phyloP scores from a whole-genome alignment of 2,113 vertebrate genomes.

The Pollachius pollachius region DNA sequence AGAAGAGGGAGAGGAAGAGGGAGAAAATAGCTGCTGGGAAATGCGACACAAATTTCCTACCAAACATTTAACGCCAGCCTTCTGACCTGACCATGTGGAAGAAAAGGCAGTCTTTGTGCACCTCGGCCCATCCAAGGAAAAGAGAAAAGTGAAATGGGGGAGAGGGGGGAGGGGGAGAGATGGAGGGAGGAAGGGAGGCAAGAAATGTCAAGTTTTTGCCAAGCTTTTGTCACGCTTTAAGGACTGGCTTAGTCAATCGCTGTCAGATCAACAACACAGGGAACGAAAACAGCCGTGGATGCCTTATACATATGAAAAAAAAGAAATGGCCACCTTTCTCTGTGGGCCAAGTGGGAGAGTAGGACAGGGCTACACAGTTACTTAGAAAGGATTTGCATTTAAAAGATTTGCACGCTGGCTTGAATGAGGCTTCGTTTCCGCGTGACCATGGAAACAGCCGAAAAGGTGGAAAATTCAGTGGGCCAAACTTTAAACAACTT shows the following conservation, averaged over 20 bases:
- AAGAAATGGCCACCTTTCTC: slow-evolving; percentile 63
- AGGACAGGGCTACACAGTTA: slow-evolving; percentile 84
- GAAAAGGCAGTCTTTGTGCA: slow-evolving; percentile 80
- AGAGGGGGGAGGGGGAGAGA: slow-evolving; percentile 13
- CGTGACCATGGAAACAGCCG: slow-evolving; percentile 95
- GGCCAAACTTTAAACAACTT: slow-evolving; percentile 97
- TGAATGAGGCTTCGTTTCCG: slow-evolving; percentile 87
- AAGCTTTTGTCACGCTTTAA: slow-evolving; percentile 85
- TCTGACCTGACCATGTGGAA: slow-evolving; percentile 90
- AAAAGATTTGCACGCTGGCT: slow-evolving; percentile 81
- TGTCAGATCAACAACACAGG: slow-evolving; percentile 82
- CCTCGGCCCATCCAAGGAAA: slow-evolving; percentile 58
- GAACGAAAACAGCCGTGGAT: slow-evolving; percentile 74
- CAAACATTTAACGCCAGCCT: slow-evolving; percentile 80
- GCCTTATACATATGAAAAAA: slow-evolving; percentile 62
- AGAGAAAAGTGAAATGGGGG: slow-evolving; percentile 64
- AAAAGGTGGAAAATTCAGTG: slow-evolving; percentile 98
- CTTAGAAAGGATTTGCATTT: slow-evolving; percentile 92
- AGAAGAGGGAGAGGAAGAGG: neutral
- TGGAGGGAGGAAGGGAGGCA: slow-evolving; percentile 58
- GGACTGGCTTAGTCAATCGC: slow-evolving; percentile 80
- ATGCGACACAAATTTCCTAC: slow-evolving; percentile 82
- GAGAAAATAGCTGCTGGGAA: slow-evolving; percentile 73
- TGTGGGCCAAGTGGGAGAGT: slow-evolving; percentile 70
- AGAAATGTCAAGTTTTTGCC: slow-evolving; percentile 82